Evolutionary conservation across 2,113 vertebrate species (phyloP), one percentile per base, ranked within the genome.

Genomic region (Hydrolagus affinis): DNA sequence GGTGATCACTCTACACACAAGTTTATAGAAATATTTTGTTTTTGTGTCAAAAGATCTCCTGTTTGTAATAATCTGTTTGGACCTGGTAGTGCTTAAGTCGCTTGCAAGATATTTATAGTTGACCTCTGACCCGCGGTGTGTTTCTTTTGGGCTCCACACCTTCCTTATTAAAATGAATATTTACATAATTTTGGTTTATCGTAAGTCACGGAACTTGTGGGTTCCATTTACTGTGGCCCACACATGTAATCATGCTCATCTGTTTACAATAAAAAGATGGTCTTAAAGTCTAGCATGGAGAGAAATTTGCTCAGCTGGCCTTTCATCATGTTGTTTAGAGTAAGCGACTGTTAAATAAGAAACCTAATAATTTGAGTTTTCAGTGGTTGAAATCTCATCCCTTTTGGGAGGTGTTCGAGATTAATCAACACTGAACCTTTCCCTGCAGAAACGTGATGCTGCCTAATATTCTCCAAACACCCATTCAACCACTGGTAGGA

Each of bases 231-330:
- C 88, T 91, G 72, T 88, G 93, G 91, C 94, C 93, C 92, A 92
- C 93, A 93, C 93, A 94, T 92, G 89, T 90, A 94, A 93, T 95
- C 93, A 94, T 91, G 92, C 96, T 92, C 92, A 92, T 93, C 89
- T 97, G 95, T 99, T 98, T 98, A 96, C 91, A 95, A 93, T 94
- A 88, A 90, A 94, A 95, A 92, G 89, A 92, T 91, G 92, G 92
- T 92, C 92, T 90, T 91, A 90, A 93, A 92, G 93, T 93, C 93
- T 94, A 64, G 94, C 93, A 94, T 94, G 92, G 90, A 92, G 93
- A 93, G 89, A 90, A 93, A 94, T 93, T 92, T 90, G 92, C 91
- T 95, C 94, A 93, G 91, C 91, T 94, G 94, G 92, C 89, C 91
- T 89, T 89, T 88, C 92, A 91, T 91, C 89, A 91, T 90, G 90